Conservation (phyloP, 2,113 vertebrate species). For the Hyla sarda region DNA sequence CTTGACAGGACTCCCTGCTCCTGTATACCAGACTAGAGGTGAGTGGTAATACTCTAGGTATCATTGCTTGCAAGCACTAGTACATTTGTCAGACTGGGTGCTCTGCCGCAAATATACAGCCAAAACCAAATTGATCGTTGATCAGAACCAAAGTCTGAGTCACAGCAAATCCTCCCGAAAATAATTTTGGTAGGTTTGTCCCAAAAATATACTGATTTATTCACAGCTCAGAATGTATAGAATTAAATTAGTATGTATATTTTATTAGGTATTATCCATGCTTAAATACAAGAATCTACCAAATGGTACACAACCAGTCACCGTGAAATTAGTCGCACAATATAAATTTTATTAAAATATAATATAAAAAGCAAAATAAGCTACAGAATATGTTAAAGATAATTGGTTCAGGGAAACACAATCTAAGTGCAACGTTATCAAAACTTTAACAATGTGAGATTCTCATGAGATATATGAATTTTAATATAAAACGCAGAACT, state of each 20-base stretch:
- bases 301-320: background rate
- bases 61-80: no score
- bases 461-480: background rate
- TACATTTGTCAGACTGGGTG: no score
- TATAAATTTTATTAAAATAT: background rate
- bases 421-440: background rate
- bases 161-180: no score
- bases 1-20: no score
- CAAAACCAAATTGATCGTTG: no score
- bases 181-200: no score
- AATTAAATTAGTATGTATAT: background rate
- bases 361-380: background rate
- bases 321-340: background rate
- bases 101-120: no score
- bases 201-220: no score
- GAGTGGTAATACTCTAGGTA: no score
- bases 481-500: no score
- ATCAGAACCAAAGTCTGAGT: no score
- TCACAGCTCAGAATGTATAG: background rate
- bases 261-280: background rate
- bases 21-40: no score
- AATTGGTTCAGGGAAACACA: background rate
- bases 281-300: background rate
- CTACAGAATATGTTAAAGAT: background rate
- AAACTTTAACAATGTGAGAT: background rate